Conservation (phyloP, 2,797 vertebrate genomes). For the Aselliscus stoliczkanus region DNA sequence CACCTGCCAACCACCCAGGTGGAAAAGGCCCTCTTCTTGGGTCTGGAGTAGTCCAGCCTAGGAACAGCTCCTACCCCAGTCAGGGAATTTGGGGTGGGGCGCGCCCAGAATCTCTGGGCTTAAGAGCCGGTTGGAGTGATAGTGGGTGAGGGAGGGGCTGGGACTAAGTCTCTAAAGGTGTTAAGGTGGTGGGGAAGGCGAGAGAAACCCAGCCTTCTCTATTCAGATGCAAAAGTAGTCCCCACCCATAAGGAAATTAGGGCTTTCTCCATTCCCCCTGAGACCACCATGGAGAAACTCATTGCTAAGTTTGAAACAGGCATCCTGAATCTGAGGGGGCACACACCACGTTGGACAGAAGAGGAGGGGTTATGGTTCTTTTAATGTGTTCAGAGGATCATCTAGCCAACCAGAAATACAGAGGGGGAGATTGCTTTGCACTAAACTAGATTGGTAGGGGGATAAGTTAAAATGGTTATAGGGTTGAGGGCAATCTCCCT, state of each 20-base stretch:
- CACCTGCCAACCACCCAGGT: background rate
- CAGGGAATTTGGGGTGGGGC: no score
- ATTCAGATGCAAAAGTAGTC: conserved; percentile 1
- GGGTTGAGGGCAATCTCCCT: background rate
- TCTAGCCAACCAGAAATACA: background rate
- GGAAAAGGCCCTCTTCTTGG: background rate
- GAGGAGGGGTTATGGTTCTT: background rate
- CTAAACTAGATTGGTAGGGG: background rate
- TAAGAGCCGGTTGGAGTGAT: background rate
- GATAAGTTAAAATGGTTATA: background rate
- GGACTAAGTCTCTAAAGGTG: background rate
- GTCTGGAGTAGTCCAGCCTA: background rate
- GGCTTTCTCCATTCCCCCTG: background rate
- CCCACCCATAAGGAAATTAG: background rate
- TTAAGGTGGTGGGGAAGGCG: background rate
- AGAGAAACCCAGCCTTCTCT: background rate
- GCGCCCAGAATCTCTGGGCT: background rate
- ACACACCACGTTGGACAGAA: background rate
- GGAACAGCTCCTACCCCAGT: no score
- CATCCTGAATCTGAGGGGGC: background rate
- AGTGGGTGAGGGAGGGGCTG: no score
- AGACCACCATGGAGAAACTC: background rate
- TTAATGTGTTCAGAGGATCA: background rate
- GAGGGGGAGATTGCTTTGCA: background rate
- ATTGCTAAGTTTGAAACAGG: background rate